Evolutionary conservation across 2,797 vertebrate species (phyloP).

Genomic region (Propithecus perrieri): DNA sequence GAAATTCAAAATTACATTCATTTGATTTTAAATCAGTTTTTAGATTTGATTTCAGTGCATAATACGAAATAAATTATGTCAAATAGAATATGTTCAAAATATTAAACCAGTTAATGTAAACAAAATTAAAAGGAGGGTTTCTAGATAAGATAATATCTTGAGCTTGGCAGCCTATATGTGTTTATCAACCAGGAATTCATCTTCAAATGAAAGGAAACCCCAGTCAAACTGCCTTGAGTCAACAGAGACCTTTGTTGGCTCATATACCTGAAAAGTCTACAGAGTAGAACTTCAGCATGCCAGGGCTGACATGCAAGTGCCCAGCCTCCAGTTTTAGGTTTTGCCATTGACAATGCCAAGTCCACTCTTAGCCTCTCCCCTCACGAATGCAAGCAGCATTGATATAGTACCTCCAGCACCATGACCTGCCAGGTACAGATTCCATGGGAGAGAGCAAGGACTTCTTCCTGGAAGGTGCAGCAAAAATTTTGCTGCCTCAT

Average conservation of each 20-base stretch:
- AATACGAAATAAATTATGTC: background rate
- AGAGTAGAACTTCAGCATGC: background rate
- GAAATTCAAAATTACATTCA: background rate
- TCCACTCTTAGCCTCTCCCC: background rate
- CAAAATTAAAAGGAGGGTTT: background rate
- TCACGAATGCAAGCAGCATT: background rate
- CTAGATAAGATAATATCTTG: background rate
- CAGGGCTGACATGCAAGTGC: background rate
- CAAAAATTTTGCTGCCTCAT: background rate
- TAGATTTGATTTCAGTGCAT: background rate
- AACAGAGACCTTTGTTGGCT: background rate
- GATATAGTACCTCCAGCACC: background rate
- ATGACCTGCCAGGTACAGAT: background rate
- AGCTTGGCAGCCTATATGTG: background rate
- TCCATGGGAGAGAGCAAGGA: background rate
- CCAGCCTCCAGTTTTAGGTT: background rate
- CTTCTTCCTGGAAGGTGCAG: background rate
- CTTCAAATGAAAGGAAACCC: background rate
- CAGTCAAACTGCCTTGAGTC: background rate
- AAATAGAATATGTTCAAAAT: background rate
- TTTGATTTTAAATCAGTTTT: constrained; percentile 11
- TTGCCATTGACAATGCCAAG: background rate
- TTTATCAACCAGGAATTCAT: background rate
- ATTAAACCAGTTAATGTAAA: background rate
- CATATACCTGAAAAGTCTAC: background rate